Conservation (phyloP, 2,888 invertebrate species). For the Diadromus collaris region DNA sequence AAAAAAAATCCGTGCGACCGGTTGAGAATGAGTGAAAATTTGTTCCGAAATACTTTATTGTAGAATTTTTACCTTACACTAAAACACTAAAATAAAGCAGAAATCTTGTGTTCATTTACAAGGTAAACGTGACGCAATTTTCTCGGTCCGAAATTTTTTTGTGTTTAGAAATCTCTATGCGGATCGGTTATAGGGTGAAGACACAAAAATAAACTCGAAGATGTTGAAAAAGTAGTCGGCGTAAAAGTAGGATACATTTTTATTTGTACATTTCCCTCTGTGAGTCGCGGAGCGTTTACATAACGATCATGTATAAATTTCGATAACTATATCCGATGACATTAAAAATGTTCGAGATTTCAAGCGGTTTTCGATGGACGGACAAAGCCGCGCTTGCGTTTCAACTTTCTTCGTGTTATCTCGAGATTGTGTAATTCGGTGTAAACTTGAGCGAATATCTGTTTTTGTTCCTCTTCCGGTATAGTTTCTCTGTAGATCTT, state of each 20-base stretch:
- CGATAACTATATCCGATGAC: conserved; percentile 25
- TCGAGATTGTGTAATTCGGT: conserved; percentile 88
- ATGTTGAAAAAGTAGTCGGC: neutral
- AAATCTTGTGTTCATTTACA: conserved; percentile 52
- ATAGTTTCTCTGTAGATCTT: conserved; percentile 93
- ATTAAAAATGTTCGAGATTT: conserved; percentile 17
- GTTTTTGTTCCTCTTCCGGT: conserved; percentile 92
- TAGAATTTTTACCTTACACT: conserved; percentile 73
- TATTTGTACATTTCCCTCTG: conserved; percentile 39
- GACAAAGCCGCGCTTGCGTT: conserved; percentile 83
- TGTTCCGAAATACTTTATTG: conserved; percentile 64
- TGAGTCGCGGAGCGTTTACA: conserved; percentile 6
- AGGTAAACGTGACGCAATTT: conserved; percentile 35
- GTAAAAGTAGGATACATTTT: conserved; percentile 37
- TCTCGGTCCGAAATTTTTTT: neutral
- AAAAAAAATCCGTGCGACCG: conserved; percentile 33
- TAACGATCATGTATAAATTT: conserved; percentile 26
- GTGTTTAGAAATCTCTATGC: neutral
- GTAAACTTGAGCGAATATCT: conserved; percentile 93
- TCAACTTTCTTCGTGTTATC: conserved; percentile 84
- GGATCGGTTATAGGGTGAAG: neutral
- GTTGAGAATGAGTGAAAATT: conserved; percentile 40
- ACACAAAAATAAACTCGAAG: neutral
- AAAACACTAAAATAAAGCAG: conserved; percentile 67
- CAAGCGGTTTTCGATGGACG: conserved; percentile 82